Percentiles rank a stretch among this genome's conserved stretches.
Evolutionary conservation across 2,113 vertebrate genomes (phyloP).

Genomic region (Chaetodon auriga): DNA sequence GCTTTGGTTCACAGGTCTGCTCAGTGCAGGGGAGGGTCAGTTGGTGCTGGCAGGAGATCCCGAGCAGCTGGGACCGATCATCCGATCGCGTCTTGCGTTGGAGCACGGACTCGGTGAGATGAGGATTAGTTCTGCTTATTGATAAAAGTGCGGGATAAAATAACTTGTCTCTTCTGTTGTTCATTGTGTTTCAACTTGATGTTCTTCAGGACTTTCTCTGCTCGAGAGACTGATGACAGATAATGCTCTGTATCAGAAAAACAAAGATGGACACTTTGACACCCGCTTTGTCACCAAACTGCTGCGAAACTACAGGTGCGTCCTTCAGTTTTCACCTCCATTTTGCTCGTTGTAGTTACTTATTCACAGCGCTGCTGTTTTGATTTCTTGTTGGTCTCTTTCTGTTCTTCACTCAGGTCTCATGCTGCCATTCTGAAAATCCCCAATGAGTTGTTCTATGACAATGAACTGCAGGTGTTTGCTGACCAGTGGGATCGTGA

Average conservation of each 20-base stretch:
- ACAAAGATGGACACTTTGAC: constrained; percentile 76
- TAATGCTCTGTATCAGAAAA: constrained; percentile 88
- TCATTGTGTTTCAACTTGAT: neutral
- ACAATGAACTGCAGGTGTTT: constrained; percentile 87
- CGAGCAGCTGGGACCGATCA: constrained; percentile 90
- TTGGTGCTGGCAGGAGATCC: constrained; percentile 95
- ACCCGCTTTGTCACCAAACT: constrained; percentile 92
- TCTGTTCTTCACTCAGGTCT: constrained; percentile 83
- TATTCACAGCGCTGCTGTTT: neutral
- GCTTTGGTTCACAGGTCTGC: constrained; percentile 83
- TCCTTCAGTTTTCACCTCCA: neutral
- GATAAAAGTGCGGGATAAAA: neutral
- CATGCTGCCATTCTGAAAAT: constrained; percentile 90
- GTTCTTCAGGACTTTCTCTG: constrained; percentile 85
- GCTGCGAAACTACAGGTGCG: constrained; percentile 93
- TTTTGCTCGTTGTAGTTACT: neutral
- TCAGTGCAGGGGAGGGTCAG: constrained; percentile 85
- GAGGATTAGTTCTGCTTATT: neutral
- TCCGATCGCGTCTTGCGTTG: constrained; percentile 87
- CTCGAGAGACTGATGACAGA: constrained; percentile 92
- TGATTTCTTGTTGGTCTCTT: neutral
- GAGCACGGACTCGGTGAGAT: constrained; percentile 86
- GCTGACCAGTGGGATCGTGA: constrained; percentile 78
- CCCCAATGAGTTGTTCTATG: constrained; percentile 92
- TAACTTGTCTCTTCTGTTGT: neutral